Evolutionary conservation across 2,888 invertebrate species (phyloP).

Genomic region (Meloe dianella): DNA sequence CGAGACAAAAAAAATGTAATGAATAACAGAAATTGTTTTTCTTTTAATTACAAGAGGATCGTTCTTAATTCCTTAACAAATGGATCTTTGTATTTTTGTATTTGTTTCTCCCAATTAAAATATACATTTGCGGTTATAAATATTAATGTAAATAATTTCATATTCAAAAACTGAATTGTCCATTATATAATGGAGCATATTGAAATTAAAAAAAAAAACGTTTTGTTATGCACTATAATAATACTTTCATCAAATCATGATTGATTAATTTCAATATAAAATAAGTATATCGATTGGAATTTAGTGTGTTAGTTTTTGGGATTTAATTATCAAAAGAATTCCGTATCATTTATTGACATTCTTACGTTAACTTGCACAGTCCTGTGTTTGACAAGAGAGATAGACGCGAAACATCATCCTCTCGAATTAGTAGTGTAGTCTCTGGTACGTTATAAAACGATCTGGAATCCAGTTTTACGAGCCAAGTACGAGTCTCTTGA

Average conservation of each 20-base stretch:
- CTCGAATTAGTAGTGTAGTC: slow-evolving; percentile 42
- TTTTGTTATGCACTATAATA: slow-evolving; percentile 16
- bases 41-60: slow-evolving; percentile 10
- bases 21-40: slow-evolving; percentile 11
- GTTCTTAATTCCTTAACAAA: neutral
- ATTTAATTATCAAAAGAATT: slow-evolving; percentile 16
- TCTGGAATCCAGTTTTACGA: slow-evolving; percentile 46
- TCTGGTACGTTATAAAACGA: slow-evolving; percentile 47
- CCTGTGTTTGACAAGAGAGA: slow-evolving; percentile 25
- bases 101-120: slow-evolving; percentile 8
- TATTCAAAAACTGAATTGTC: slow-evolving; percentile 26
- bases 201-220: slow-evolving; percentile 22
- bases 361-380: slow-evolving; percentile 15
- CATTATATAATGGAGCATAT: slow-evolving; percentile 31
- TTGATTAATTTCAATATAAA: slow-evolving; percentile 13
- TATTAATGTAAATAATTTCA: slow-evolving; percentile 31
- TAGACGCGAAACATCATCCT: slow-evolving; percentile 39
- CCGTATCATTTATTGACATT: slow-evolving; percentile 24
- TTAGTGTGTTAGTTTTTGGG: slow-evolving; percentile 13
- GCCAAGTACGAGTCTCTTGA: slow-evolving; percentile 42
- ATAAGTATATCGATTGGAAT: slow-evolving; percentile 16
- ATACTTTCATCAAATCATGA: neutral
- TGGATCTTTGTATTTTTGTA: neutral
- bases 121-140: slow-evolving; percentile 22
- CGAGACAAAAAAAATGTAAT: slow-evolving; percentile 8